phyloP scores from a whole-genome alignment of 2,113 vertebrate genomes.

The Phasianus colchicus region DNA sequence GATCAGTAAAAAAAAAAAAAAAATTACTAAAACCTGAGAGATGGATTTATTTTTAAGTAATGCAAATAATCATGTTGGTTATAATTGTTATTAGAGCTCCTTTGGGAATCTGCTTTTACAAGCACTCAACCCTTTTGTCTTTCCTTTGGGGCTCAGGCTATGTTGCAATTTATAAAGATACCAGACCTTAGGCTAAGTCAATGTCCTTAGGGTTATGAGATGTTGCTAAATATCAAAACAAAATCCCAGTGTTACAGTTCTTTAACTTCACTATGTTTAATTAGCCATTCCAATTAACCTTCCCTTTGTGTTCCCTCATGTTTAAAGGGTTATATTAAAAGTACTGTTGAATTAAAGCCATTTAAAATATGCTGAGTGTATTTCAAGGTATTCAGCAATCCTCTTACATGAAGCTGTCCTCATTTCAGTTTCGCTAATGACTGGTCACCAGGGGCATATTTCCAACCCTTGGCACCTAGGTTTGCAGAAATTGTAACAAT shows the following conservation, averaged over 20 bases:
- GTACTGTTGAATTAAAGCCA: constrained; percentile 56
- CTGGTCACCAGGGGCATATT: constrained; percentile 36
- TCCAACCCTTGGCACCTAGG: constrained; percentile 46
- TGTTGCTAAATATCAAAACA: constrained; percentile 64
- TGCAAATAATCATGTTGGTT: constrained; percentile 71
- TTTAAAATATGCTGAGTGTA: constrained; percentile 62
- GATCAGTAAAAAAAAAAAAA: constrained; percentile 53
- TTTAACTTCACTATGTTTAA: constrained; percentile 77
- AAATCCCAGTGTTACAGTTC: constrained; percentile 62
- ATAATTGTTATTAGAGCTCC: constrained; percentile 71
- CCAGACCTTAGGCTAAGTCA: constrained; percentile 62
- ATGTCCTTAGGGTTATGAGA: constrained; percentile 65
- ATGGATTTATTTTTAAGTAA: constrained; percentile 73
- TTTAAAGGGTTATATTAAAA: constrained; percentile 71
- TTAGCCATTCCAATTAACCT: constrained; percentile 74
- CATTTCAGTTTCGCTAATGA: constrained; percentile 40
- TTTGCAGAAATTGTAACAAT: constrained; percentile 26
- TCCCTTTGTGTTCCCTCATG: constrained; percentile 73
- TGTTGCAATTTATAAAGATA: constrained; percentile 68
- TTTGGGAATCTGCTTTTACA: constrained; percentile 73
- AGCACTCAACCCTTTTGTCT: constrained; percentile 65
- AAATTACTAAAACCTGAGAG: constrained; percentile 41
- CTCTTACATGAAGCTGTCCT: constrained; percentile 30
- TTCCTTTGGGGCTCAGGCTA: constrained; percentile 56
- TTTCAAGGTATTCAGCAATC: constrained; percentile 51